Percentiles rank a stretch among this genome's conserved stretches.
These are phyloP conservation scores for Scrobipalpa costella DNA, from an alignment of 2,888 invertebrate species.

Conservation along the genomic window DNA sequence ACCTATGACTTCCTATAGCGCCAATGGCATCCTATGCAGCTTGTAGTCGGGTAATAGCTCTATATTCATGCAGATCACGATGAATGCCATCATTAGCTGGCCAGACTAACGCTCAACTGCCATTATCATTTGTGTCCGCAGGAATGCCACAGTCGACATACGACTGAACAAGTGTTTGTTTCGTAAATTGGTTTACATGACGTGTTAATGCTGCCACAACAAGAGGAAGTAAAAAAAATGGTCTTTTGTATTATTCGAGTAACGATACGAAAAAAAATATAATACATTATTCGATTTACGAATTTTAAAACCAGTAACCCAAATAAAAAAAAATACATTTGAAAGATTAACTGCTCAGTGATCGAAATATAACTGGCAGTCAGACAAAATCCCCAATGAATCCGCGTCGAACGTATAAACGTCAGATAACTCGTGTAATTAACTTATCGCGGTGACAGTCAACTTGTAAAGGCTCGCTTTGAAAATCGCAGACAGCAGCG, in stretches of 20 bases:
- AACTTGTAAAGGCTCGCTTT: slow-evolving; percentile 26
- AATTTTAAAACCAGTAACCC: too few relatives aligned
- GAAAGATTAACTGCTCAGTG: not conserved
- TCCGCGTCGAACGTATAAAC: slow-evolving; percentile 35
- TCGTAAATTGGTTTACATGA: not conserved
- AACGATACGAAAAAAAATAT: too few relatives aligned
- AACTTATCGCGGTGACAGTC: slow-evolving; percentile 50
- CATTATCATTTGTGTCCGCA: slow-evolving; percentile 16
- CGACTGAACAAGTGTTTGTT: not conserved
- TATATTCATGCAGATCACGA: slow-evolving; percentile 69
- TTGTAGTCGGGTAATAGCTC: slow-evolving; percentile 54
- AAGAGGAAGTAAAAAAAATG: too few relatives aligned
- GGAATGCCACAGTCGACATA: not conserved
- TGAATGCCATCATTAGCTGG: slow-evolving; percentile 72
- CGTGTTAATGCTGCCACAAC: too few relatives aligned
- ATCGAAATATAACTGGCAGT: not conserved
- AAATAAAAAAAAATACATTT: too few relatives aligned
- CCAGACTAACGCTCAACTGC: slow-evolving; percentile 34
- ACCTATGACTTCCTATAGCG: too few relatives aligned
- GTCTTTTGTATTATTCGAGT: too few relatives aligned
- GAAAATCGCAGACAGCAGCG: slow-evolving; percentile 46
- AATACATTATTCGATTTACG: too few relatives aligned
- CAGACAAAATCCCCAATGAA: not conserved
- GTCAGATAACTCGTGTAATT: slow-evolving; percentile 52
- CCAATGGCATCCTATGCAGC: not conserved